phyloP scores from a whole-genome alignment of 2,888 invertebrate genomes.

The Netelia inedita region DNA sequence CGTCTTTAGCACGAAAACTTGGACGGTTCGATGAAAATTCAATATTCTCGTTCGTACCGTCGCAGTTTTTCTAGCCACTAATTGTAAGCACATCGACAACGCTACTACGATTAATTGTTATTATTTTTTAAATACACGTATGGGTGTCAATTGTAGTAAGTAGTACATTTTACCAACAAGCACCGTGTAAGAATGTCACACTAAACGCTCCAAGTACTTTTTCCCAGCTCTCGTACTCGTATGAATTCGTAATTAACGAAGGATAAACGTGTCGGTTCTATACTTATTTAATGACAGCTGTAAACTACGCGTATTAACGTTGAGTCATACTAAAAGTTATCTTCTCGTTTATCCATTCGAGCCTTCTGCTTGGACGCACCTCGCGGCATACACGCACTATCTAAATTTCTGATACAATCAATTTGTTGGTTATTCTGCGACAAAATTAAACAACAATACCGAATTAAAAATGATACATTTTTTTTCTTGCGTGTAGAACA shows the following conservation, averaged over 20 bases:
- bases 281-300: conserved; percentile 39
- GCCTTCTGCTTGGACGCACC: conserved; percentile 29
- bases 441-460: neutral
- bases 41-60: conserved; percentile 12
- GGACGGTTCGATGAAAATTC: neutral
- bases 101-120: conserved; percentile 32
- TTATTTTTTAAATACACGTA: conserved; percentile 7
- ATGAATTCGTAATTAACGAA: conserved; percentile 44
- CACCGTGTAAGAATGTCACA: conserved; percentile 50
- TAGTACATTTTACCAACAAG: conserved; percentile 56
- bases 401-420: neutral
- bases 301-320: conserved; percentile 32
- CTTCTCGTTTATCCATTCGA: conserved; percentile 38
- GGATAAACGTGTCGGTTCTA: conserved; percentile 51
- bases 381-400: neutral
- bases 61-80: conserved; percentile 34
- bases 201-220: conserved; percentile 36
- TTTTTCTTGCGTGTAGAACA: neutral
- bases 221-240: conserved; percentile 23
- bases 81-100: conserved; percentile 45
- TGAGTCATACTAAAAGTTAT: conserved; percentile 41
- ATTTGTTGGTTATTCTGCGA: neutral
- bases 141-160: neutral
- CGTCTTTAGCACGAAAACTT: neutral
- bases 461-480: too few relatives aligned